These are phyloP conservation scores for Penaeus chinensis DNA, from an alignment of 1,140 invertebrate genomes.

Conservation along the genomic window DNA sequence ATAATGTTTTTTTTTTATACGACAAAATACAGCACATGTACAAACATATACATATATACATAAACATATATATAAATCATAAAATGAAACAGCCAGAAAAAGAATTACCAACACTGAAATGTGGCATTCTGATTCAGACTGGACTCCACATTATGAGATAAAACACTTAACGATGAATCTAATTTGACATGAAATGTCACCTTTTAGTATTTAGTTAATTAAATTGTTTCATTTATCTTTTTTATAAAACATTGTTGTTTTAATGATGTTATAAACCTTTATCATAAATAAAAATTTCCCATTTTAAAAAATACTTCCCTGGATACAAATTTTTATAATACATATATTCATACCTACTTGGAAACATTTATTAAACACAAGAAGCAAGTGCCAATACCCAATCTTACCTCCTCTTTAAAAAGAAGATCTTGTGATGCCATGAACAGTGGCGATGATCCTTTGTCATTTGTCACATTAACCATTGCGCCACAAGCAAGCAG, in stretches of 20 bases:
- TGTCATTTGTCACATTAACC: slow-evolving; percentile 81
- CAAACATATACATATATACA: too few species aligned
- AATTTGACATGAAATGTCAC: too few species aligned
- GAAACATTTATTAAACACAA: not conserved
- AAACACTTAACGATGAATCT: too few species aligned
- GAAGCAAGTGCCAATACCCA: not conserved
- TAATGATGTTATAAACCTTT: not conserved
- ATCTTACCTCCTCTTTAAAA: slow-evolving; percentile 72
- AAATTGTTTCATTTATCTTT: too few species aligned
- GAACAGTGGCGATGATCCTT: slow-evolving; percentile 81
- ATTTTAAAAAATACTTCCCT: too few species aligned
- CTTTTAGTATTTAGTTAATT: too few species aligned
- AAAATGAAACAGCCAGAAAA: not conserved
- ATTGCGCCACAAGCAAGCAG: slow-evolving; percentile 81
- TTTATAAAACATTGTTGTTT: too few species aligned
- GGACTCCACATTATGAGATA: not conserved
- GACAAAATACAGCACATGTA: too few species aligned
- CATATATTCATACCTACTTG: too few species aligned
- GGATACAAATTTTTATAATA: too few species aligned
- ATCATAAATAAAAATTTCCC: not conserved
- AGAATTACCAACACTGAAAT: not conserved
- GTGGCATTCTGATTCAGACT: not conserved
- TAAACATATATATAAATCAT: too few species aligned
- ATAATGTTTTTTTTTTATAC: too few species aligned
- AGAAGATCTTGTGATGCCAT: slow-evolving; percentile 73